Base-by-base conservation (phyloP, 2,888 invertebrate species). In the Eucriotettix oculatus region DNA sequence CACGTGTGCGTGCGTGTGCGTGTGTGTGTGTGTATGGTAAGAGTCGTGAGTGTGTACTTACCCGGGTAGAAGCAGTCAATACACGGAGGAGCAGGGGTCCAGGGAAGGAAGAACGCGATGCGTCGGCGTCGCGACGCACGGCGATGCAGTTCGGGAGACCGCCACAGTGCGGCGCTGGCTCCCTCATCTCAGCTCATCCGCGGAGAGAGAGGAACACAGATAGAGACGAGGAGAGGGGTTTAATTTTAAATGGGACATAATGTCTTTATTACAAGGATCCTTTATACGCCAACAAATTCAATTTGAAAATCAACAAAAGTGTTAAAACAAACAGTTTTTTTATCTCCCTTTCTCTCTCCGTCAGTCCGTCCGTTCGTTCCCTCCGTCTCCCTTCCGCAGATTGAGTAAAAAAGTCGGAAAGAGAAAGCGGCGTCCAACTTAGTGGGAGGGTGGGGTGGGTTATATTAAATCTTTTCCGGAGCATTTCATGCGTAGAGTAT, bases 231-330 rank as follows among this genome's bases (percentile, higher is more conserved):
- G 29, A 55, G n/a, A 55, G 40, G n/a, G 55, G 42, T 55, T 55
- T 55, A 55, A 55, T 42, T 55, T 55, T 55, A 55, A 55, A 55
- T 55, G 55, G 55, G 40, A 40, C 29, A 55, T 55, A 55, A 55
- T 55, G 55, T 55, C 55, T 55, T 55, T 55, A 55, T 55, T 55
- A 55, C 40, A 40, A 41, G n/a, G 55, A 16, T 55, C 55, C 55
- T 55, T 55, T 55, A 55, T 55, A 41, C 42, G 14, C 55, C 16
- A 42, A 55, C 40, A 55, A 55, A 55, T 55, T 55, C 41, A 55
- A 55, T 55, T 55, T 55, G 55, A 55, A 40, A 48, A 48, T 48
- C 48, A 48, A 48, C 48, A 48, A 48, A 48, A 48, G 48, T 48
- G 48, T 48, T 48, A 48, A 48, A 48, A 48, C 48, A 48, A 48